Evolutionary conservation across 1,140 invertebrate species (phyloP).

Genomic region (Gryllus bimaculatus): DNA sequence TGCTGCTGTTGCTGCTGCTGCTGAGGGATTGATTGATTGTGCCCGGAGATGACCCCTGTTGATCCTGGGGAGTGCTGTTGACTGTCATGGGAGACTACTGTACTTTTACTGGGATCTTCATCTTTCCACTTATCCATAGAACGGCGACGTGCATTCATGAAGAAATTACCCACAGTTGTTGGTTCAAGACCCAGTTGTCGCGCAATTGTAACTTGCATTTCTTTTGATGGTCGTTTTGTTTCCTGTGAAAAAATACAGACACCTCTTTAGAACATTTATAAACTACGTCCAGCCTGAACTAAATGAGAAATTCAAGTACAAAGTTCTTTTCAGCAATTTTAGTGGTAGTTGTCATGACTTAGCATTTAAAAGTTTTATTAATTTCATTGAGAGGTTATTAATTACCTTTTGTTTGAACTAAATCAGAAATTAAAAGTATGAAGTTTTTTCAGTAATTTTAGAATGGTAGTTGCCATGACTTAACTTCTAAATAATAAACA

Average conservation of each 20-base stretch:
- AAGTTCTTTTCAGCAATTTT: too few relatives aligned
- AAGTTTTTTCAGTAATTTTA: conserved; percentile 28
- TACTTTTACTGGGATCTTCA: conserved; percentile 49
- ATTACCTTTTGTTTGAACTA: too few relatives aligned
- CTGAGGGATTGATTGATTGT: conserved; percentile 13
- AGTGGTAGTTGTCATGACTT: too few relatives aligned
- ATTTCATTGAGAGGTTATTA: too few relatives aligned
- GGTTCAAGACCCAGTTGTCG: conserved; percentile 94
- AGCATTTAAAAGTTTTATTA: too few relatives aligned
- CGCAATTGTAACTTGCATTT: conserved; percentile 99
- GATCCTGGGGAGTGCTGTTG: conserved; percentile 15
- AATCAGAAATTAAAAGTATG: conserved; percentile 18
- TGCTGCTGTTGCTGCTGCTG: conserved; percentile 15
- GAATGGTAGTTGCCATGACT: neutral
- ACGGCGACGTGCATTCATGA: conserved; percentile 97
- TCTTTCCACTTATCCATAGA: conserved; percentile 99
- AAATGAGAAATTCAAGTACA: too few relatives aligned
- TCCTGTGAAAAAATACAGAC: conserved; percentile 55
- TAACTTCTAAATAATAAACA: too few relatives aligned
- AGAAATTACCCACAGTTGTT: conserved; percentile 99
- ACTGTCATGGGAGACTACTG: conserved; percentile 10
- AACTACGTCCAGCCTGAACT: too few relatives aligned
- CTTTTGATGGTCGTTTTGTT: conserved; percentile 98
- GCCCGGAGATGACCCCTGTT: conserved; percentile 8
- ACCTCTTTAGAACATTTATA: too few relatives aligned